Percentiles rank a stretch among this genome's conserved stretches.
These are phyloP conservation scores for Halictus ligatus DNA, from an alignment of 2,888 invertebrate species.

Conservation along the genomic window DNA sequence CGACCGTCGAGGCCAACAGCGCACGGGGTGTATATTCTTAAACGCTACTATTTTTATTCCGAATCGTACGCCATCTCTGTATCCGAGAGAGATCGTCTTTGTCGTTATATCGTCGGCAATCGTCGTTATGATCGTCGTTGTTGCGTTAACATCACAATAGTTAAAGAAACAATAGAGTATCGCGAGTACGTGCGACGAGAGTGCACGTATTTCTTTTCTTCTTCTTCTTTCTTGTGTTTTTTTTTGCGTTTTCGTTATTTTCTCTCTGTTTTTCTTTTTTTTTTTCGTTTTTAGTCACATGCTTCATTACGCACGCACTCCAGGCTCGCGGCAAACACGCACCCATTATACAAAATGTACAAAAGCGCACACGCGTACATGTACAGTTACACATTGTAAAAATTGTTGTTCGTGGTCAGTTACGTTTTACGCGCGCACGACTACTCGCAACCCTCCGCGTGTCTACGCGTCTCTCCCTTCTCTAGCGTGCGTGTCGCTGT, in stretches of 20 bases:
- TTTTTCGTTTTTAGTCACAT: not conserved
- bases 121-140: conserved; percentile 41
- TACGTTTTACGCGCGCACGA: conserved; percentile 5
- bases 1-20: conserved; percentile 80
- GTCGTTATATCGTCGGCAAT: conserved; percentile 24
- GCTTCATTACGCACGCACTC: not conserved
- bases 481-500: not conserved
- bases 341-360: conserved; percentile 19
- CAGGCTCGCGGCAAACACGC: conserved; percentile 5
- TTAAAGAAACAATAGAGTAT: conserved; percentile 75
- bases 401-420: conserved; percentile 11
- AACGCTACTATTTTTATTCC: conserved; percentile 79
- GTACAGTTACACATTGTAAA: not conserved
- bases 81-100: conserved; percentile 4
- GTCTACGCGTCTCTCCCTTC: conserved; percentile 3
- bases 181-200: conserved; percentile 49
- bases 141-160: conserved; percentile 74
- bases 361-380: conserved; percentile 8
- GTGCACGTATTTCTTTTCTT: not conserved
- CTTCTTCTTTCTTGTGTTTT: not conserved
- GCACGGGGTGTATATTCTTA: conserved; percentile 78
- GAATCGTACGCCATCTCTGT: conserved; percentile 63
- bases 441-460: conserved; percentile 5
- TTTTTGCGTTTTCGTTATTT: not conserved
- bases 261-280: not conserved